These are phyloP conservation scores for Phyllotis vaccarum DNA, from an alignment of 2,797 vertebrate genomes.

Conservation along the genomic window DNA sequence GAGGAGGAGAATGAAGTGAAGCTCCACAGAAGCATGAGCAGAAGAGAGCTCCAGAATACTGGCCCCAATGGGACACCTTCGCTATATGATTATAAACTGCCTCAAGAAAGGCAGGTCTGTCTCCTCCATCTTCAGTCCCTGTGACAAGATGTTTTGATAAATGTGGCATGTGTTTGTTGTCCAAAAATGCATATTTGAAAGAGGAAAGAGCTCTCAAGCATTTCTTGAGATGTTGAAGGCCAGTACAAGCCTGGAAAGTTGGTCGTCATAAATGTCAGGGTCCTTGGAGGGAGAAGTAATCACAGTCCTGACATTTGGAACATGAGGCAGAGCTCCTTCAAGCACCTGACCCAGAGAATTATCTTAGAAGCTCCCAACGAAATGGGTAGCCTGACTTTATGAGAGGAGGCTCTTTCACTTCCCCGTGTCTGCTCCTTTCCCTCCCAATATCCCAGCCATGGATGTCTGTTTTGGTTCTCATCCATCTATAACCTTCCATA, in stretches of 20 bases:
- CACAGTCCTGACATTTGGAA: constrained; percentile 75
- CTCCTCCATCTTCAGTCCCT: neutral
- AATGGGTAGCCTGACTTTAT: neutral
- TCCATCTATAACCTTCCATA: neutral
- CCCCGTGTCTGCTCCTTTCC: neutral
- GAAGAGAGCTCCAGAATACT: neutral
- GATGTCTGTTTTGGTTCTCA: neutral
- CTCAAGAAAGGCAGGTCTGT: constrained; percentile 4
- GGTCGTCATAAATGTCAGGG: constrained; percentile 68
- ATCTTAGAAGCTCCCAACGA: neutral
- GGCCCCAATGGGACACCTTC: neutral
- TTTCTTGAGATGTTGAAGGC: neutral
- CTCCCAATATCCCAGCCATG: neutral
- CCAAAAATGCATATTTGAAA: constrained; percentile 40
- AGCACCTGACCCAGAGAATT: neutral
- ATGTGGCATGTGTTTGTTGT: constrained; percentile 24
- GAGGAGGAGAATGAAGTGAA: accelerated
- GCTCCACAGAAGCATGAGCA: neutral
- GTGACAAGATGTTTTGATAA: constrained; percentile 61
- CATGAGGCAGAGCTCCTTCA: constrained; percentile 16
- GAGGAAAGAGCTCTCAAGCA: neutral
- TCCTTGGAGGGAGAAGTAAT: constrained; percentile 64
- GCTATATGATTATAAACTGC: neutral
- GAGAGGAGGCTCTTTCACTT: neutral
- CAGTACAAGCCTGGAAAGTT: neutral